A percentile compares a stretch with the other conserved stretches of the same genome.
Conservation (phyloP, 2,113 vertebrate genomes). For the Galbula dea region DNA sequence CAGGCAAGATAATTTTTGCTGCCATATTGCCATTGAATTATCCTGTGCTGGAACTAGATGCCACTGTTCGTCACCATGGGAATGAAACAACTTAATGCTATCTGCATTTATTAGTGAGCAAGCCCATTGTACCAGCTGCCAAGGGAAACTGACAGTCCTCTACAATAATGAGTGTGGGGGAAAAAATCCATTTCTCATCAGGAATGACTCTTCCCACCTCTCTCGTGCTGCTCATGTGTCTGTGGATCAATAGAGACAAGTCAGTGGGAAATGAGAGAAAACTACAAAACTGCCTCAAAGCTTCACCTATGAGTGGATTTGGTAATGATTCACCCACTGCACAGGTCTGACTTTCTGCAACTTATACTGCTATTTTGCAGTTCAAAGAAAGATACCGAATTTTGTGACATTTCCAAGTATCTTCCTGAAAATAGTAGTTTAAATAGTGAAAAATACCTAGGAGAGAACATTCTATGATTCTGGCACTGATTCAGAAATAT, state of each 20-base stretch:
- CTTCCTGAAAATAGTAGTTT: neutral
- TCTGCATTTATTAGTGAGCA: conserved; percentile 34
- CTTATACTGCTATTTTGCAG: neutral
- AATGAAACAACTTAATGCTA: conserved; percentile 45
- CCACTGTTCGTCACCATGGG: conserved; percentile 30
- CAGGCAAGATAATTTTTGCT: neutral
- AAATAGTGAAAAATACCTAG: neutral
- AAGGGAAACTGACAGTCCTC: conserved; percentile 37
- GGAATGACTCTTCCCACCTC: conserved; percentile 6
- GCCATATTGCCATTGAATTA: neutral
- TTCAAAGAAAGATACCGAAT: neutral
- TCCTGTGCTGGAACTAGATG: neutral
- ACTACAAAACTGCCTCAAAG: neutral
- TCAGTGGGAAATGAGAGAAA: conserved; percentile 24
- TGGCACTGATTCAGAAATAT: neutral
- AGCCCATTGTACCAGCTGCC: conserved; percentile 18
- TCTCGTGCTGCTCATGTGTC: neutral
- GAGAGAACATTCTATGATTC: neutral
- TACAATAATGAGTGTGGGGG: neutral
- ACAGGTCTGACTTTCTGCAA: neutral
- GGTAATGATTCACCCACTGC: neutral
- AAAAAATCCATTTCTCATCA: conserved; percentile 48
- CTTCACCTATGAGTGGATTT: neutral
- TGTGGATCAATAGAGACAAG: conserved; percentile 18
- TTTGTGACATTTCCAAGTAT: neutral